Base-by-base conservation (phyloP, 2,888 invertebrate genomes). In the Odontocerum albicorne region DNA sequence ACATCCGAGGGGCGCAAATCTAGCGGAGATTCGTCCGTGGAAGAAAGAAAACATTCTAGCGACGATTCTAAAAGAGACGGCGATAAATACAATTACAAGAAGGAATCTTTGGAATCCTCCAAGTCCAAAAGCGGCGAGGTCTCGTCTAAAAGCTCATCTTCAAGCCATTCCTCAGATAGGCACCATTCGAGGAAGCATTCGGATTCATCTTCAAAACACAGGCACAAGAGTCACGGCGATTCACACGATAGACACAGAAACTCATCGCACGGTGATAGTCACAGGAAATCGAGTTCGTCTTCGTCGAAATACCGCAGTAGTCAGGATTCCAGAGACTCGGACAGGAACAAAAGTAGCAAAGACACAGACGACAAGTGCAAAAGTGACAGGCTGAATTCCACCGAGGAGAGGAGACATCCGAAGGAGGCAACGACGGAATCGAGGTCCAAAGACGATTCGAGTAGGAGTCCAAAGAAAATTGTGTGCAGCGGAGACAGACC, bases 131-230 rank as follows among this genome's bases (percentile, higher is more conserved):
- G 40, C 1, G 31, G 33, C 6, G 49, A 49, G n/a, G 20, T 40
- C 3, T 43, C 49, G 10, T 49, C 54, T 7, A 58, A 58, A 21
- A 50, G 42, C 12, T 51, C 51, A 4, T 50, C 58, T 7, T 58
- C 58, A 4, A 47, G 50, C 31, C 58, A 55, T 16, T 55, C 55
- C 4, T 55, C 55, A n/a, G 58, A 58, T 4, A 33, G 51, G 16
- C 50, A 51, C 13, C 44, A 49, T 17, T 50, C 58, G 4, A 36
- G 46, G 32, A 51, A 52, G 31, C 55, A 55, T 21, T 59, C 55
- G 2, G 55, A 59, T 8, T 49, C 52, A 2, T 36, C 32, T 27
- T 19, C 39, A 6, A 50, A 56, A 13, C 55, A 56, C 39, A 31
- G 35, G 12, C 39, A 42, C 13, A 43, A 44, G 17, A 20, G 44